Evolutionary conservation across 1,140 invertebrate genomes (phyloP).

Genomic region (Cydia strobilella): DNA sequence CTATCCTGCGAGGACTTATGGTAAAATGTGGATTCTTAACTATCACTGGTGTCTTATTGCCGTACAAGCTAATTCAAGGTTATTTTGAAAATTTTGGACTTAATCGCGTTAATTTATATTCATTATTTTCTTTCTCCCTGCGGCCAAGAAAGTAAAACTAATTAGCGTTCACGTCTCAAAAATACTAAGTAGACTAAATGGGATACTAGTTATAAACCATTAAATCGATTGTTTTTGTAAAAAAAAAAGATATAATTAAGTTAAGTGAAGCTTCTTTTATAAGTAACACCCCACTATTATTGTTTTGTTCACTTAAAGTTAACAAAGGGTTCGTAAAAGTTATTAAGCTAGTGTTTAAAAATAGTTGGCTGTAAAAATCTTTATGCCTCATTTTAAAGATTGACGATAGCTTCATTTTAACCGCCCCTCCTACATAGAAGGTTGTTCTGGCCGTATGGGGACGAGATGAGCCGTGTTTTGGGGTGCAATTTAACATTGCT

Average conservation of each 20-base stretch:
- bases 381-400: conserved; percentile 26
- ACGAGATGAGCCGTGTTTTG: not conserved
- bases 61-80: not conserved
- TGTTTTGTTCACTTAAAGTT: conserved; percentile 1
- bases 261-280: not conserved
- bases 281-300: not conserved
- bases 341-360: conserved; percentile 18
- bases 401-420: conserved; percentile 22
- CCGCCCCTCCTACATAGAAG: not conserved
- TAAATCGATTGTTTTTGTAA: not conserved
- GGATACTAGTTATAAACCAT: not conserved
- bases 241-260: not conserved
- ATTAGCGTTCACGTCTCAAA: not conserved
- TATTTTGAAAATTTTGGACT: conserved; percentile 4
- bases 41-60: conserved; percentile 40
- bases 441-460: not conserved
- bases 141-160: not conserved
- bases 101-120: not conserved
- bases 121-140: not conserved
- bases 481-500: not conserved
- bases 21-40: conserved; percentile 66
- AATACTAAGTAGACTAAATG: not conserved
- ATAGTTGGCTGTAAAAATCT: conserved; percentile 17
- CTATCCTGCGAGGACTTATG: conserved; percentile 60
- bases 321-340: conserved; percentile 8